Evolutionary conservation across 1,140 invertebrate species (phyloP).

Genomic region (Lepidurus couesii): DNA sequence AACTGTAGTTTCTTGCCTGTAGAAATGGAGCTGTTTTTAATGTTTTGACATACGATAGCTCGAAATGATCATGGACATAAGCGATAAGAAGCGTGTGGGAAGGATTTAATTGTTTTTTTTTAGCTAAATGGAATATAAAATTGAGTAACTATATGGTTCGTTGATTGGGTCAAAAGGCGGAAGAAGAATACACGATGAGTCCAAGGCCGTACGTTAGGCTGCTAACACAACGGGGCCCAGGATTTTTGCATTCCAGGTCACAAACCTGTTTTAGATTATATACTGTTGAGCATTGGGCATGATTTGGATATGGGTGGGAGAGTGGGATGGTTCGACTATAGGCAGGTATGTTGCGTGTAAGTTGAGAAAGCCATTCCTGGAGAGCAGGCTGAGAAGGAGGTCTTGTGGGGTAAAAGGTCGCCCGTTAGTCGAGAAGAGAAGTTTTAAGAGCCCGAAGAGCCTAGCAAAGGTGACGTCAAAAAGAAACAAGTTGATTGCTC

Average conservation of each 20-base stretch:
- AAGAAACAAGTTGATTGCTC: background rate
- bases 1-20: no score
- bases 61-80: no score
- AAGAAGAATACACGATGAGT: background rate
- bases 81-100: background rate
- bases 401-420: constrained; percentile 7
- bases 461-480: background rate
- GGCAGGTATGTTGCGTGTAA: background rate
- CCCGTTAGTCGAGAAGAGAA: background rate
- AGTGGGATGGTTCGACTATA: background rate
- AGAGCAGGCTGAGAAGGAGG: background rate
- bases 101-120: background rate
- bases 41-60: no score
- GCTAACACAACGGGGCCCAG: background rate
- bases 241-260: constrained; percentile 11
- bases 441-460: background rate
- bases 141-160: background rate
- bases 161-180: background rate
- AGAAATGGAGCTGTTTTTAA: no score
- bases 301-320: background rate
- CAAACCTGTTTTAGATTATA: background rate
- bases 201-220: background rate
- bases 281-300: background rate
- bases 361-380: background rate
- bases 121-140: background rate